Evolutionary conservation across 2,113 vertebrate genomes (phyloP), one percentile per base, ranked within the genome.

Genomic region (Astatotilapia flaviijosephi): DNA sequence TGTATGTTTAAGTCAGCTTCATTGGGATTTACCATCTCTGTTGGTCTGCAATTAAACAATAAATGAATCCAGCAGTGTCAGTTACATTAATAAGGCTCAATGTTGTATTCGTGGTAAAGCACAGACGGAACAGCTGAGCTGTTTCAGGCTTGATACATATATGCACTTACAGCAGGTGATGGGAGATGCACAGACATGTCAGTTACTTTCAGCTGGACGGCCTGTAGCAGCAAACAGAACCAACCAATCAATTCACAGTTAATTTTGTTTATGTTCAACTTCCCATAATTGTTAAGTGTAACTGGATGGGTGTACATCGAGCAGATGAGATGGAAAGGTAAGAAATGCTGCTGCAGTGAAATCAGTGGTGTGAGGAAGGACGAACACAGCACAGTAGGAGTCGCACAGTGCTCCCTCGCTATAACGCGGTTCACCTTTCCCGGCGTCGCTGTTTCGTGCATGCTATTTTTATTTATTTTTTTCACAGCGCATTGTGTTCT

Each of bases 391-490:
- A 10, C 37, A 73, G 62, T 68, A 14, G 35, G 35, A 21, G 35
- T 21, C 1, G 6, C 8, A 1, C 14, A 0, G 5, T 10, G 26
- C 5, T 4, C 56, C 56, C 56, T 31, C 26, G 2, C 56, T 1
- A 4, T 58, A 58, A 58, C 7, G 14, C 8, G 8, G 8, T 58
- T 9, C 56, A 31, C 56, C 2, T 60, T 60, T 60, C 56, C 14
- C 2, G 8, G 56, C 5, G 2, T 17, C 2, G 2, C 56, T 4
- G 3, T 17, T 58, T 58, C 0, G 1, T 58, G 1, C 55, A 9
- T 56, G 23, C 23, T 9, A 5, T 56, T 26, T 2, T 14, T 28
- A 6, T 21, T 21, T 5, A 1, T 42, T 13, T 42, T 14, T 42
- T 47, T 8, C 3, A 56, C 55, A 56, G 55, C 6, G 6, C 13